Evolutionary conservation across 2,888 invertebrate species (phyloP), one percentile per base, ranked within the genome.

Genomic region (Odontothrips loti): DNA sequence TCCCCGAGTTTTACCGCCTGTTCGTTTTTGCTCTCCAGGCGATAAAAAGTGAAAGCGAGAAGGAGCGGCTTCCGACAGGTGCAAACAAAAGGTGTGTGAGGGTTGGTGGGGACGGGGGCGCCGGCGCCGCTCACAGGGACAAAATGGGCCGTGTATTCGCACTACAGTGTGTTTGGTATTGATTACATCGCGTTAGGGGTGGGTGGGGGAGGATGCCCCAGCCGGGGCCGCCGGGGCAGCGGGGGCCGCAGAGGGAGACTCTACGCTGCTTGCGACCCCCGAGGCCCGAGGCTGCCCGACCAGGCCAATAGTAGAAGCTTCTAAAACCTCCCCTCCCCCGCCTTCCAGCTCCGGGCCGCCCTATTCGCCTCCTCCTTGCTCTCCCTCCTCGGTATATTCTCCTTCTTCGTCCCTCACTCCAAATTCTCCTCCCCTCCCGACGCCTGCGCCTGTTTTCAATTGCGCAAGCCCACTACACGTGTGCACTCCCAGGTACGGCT

Each of bases 101-200:
- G 3, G 51, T 51, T 51, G 12, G 51, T 2, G 51, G 51, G 51
- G 51, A 10, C 2, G 51, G 51, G 51, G 51, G 15, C 6, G 2
- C 51, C 10, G 51, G 51, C 15, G 1, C 51, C 15, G 1, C 51
- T n/a, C 23, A 2, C 68, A 81, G 82, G 68, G 81, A 82, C 82
- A 82, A 82, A 82, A 81, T 82, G 82, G 82, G 79, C 80, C 81
- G 79, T 81, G 81, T 81, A 80, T 81, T 81, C 20, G 58, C 20
- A 58, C 20, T 58, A 75, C 68, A 27, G 68, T 27, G 68, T 75
- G 68, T 75, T 75, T 75, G 58, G 68, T 75, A 75, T 75, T 27
- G 68, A 75, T 75, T 75, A 75, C 68, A 23, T 27, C 23, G 68
- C 68, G 27, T 8, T n/a, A 23, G 68, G 68, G 23, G 68, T 23